phyloP scores from a whole-genome alignment of 2,797 vertebrate genomes.

The Momotus momota region DNA sequence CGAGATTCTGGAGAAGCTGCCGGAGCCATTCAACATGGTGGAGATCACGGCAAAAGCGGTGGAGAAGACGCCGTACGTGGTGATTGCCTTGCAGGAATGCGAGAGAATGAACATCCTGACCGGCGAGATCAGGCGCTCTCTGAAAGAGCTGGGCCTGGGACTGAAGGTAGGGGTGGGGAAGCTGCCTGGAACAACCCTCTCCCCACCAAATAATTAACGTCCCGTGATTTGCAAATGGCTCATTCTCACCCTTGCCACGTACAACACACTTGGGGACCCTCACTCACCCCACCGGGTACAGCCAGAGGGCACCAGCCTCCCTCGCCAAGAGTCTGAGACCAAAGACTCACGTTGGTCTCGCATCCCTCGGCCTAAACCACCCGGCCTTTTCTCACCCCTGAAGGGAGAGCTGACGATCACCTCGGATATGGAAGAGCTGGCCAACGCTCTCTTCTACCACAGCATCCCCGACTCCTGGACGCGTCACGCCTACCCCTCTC shows the following conservation, averaged over 20 bases:
- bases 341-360: accelerated
- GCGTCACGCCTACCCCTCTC: slow-evolving; percentile 78
- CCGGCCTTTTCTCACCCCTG: not conserved
- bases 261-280: not conserved
- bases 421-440: slow-evolving; percentile 78
- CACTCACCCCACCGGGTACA: accelerated
- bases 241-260: accelerated
- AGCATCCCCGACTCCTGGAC: slow-evolving; percentile 71
- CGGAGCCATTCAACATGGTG: slow-evolving; percentile 76
- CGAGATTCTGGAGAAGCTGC: slow-evolving; percentile 76
- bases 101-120: slow-evolving; percentile 83
- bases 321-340: not conserved
- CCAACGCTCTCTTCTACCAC: slow-evolving; percentile 73
- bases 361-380: not conserved
- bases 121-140: slow-evolving; percentile 75
- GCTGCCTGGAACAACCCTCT: not conserved
- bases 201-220: not conserved
- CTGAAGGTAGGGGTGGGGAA: slow-evolving; percentile 59
- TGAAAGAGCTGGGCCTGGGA: slow-evolving; percentile 79
- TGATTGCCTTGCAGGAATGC: slow-evolving; percentile 82
- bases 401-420: slow-evolving; percentile 81
- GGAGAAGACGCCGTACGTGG: slow-evolving; percentile 80
- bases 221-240: not conserved
- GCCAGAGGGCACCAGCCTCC: not conserved
- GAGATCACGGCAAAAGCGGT: slow-evolving; percentile 73